Conservation (phyloP, 2,113 vertebrate genomes). For the Oplegnathus fasciatus region DNA sequence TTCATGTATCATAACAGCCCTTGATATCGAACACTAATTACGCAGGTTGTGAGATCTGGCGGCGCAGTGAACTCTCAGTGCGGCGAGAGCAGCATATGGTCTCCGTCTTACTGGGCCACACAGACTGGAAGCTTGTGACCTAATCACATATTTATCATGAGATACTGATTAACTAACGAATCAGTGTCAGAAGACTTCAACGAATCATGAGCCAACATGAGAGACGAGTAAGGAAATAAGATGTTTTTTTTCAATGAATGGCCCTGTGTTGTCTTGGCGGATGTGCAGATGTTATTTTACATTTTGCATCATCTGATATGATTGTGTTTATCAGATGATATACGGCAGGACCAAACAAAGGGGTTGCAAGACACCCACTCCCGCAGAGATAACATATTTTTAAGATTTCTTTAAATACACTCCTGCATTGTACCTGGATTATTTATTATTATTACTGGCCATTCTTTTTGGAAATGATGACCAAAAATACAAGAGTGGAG, state of each 20-base stretch:
- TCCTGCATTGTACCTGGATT: neutral
- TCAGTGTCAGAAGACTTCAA: conserved; percentile 67
- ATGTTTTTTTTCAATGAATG: conserved; percentile 29
- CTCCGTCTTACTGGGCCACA: conserved; percentile 26
- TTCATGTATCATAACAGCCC: conserved; percentile 39
- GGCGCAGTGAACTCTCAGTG: conserved; percentile 12
- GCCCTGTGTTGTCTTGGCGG: conserved; percentile 22
- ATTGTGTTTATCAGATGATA: neutral
- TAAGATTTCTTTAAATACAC: too few relatives aligned
- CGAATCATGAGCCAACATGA: conserved; percentile 11
- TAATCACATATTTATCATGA: conserved; percentile 63
- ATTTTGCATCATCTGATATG: conserved; percentile 22
- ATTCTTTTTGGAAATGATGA: neutral
- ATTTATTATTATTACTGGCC: too few relatives aligned
- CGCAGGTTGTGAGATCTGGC: conserved; percentile 33
- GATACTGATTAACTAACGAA: conserved; percentile 55
- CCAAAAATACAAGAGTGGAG: neutral
- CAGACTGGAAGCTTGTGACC: conserved; percentile 39
- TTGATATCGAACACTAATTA: conserved; percentile 57
- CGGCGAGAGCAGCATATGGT: conserved; percentile 17
- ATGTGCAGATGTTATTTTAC: neutral
- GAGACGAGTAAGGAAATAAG: conserved; percentile 2
- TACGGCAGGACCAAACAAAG: neutral
- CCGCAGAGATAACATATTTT: too few relatives aligned
- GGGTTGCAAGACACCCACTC: neutral